A percentile compares a stretch with the other conserved stretches of the same genome.
Conservation (phyloP, 2,797 vertebrate species). For the Sphenopsis melanotis region DNA sequence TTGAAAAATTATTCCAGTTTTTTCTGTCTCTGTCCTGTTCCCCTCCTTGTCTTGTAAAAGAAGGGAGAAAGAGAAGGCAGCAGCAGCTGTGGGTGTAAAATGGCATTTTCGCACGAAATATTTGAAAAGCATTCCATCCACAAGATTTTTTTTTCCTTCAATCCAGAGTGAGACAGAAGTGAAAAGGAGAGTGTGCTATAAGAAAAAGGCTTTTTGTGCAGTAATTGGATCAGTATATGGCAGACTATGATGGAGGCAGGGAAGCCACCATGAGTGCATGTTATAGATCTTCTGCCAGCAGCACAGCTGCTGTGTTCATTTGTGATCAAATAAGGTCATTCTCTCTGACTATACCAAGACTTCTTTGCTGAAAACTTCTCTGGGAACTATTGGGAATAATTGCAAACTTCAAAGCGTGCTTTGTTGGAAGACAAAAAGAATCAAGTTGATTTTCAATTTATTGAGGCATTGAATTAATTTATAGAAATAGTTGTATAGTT, state of each 20-base stretch:
- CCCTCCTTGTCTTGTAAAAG: not conserved
- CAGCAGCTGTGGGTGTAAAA: constrained; percentile 33
- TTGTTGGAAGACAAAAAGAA: not conserved
- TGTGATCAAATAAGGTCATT: constrained; percentile 45
- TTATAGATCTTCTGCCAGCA: constrained; percentile 43
- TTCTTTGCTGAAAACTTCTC: constrained; percentile 28
- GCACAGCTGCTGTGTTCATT: constrained; percentile 64
- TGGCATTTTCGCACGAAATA: constrained; percentile 66
- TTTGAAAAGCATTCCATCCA: constrained; percentile 67
- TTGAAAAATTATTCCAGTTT: not conserved
- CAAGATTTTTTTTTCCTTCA: constrained; percentile 17
- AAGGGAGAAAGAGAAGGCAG: not conserved
- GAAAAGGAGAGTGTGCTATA: constrained; percentile 16
- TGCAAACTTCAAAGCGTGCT: constrained; percentile 16
- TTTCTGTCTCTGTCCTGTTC: not conserved
- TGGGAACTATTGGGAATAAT: constrained; percentile 8
- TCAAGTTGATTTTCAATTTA: not conserved
- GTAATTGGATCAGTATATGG: constrained; percentile 42
- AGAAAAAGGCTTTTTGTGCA: constrained; percentile 72
- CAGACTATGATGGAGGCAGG: constrained; percentile 4
- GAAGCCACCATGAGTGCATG: not conserved
- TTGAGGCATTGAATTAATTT: not conserved
- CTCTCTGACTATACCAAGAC: constrained; percentile 39
- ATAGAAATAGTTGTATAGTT: not conserved
- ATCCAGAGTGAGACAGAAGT: constrained; percentile 21